Conservation (phyloP, 53 echinoderm and acorn worm species). For the Stichopus horrens region DNA sequence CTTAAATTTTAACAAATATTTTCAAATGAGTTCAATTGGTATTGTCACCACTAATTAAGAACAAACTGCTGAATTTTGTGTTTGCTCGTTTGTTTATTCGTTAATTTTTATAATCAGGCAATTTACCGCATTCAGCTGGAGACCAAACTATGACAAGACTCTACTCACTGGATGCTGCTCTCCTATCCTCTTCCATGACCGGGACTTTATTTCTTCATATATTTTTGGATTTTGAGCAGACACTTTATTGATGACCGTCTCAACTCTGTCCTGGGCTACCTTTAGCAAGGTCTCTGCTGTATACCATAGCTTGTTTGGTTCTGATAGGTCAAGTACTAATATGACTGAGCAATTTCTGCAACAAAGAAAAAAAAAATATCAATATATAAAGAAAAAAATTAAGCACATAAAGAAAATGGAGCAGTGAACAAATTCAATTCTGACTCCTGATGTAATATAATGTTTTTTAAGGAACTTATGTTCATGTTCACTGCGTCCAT, state of each 20-base stretch:
- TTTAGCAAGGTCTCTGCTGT: slow-evolving; percentile 82
- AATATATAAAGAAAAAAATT: not conserved
- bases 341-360: slow-evolving; percentile 71
- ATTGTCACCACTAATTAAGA: no score
- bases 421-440: no score
- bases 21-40: no score
- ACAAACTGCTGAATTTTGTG: no score
- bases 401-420: no score
- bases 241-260: slow-evolving; percentile 64
- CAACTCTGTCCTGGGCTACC: slow-evolving; percentile 58
- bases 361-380: slow-evolving; percentile 2
- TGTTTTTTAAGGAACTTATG: not conserved
- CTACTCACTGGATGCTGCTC: slow-evolving; percentile 77
- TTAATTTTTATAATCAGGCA: no score
- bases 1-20: no score
- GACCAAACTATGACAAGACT: not conserved
- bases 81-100: no score
- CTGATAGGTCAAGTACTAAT: slow-evolving; percentile 85
- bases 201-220: slow-evolving; percentile 67
- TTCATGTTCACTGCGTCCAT: not conserved
- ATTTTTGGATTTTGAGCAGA: slow-evolving; percentile 65
- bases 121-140: no score
- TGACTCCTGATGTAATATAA: no score
- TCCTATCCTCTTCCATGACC: slow-evolving; percentile 73
- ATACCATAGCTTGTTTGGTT: slow-evolving; percentile 86